Evolutionary conservation across 2,113 vertebrate species (phyloP).

Genomic region (Peromyscus maniculatus): DNA sequence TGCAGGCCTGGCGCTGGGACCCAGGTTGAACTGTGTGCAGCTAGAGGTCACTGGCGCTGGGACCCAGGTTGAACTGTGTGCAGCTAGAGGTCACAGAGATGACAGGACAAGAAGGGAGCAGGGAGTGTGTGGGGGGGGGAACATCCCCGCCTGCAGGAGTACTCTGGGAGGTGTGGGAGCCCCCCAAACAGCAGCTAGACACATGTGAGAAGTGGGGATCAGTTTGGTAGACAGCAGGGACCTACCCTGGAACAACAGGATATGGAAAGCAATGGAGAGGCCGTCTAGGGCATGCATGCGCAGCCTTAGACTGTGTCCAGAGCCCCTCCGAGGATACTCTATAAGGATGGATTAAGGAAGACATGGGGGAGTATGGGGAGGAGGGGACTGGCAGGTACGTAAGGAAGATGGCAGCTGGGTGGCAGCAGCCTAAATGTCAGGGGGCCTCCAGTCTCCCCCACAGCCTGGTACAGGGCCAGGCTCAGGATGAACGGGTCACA

Average conservation of each 20-base stretch:
- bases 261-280: no score
- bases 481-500: neutral
- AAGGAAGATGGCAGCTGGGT: neutral
- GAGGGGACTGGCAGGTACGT: no score
- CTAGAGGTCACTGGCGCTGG: neutral
- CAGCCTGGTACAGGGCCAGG: no score
- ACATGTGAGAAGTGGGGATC: neutral
- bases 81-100: neutral
- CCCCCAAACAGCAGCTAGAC: neutral
- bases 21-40: neutral
- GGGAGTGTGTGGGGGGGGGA: no score
- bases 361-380: no score
- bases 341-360: neutral
- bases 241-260: neutral
- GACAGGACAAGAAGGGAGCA: no score
- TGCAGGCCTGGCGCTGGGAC: neutral
- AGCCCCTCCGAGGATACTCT: neutral
- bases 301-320: neutral
- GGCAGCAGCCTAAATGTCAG: neutral
- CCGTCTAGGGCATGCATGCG: neutral
- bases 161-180: neutral
- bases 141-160: no score
- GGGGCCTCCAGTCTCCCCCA: neutral
- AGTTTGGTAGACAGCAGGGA: no score
- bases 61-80: neutral